Evolutionary conservation across 2,888 invertebrate species (phyloP).

Genomic region (Stenolophus ochropezus): DNA sequence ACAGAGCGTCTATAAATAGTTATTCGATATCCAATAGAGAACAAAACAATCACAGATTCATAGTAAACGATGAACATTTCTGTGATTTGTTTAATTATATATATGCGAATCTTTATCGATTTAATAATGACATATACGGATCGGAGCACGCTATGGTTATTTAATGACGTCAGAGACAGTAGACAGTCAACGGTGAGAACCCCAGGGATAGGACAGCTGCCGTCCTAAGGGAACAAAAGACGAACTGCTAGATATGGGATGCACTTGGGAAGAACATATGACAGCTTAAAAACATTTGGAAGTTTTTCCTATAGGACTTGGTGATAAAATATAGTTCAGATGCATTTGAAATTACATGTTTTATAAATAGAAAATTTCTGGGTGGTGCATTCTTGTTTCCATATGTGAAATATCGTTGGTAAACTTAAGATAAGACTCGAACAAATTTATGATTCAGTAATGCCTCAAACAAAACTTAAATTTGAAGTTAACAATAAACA

Average conservation of each 20-base stretch:
- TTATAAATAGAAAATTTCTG: too few species aligned
- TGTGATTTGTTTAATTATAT: not conserved
- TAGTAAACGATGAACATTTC: not conserved
- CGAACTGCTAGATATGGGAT: not conserved
- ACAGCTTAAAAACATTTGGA: not conserved
- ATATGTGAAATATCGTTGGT: too few species aligned
- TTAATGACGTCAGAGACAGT: constrained; percentile 11
- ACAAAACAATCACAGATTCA: not conserved
- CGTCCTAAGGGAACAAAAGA: constrained; percentile 15
- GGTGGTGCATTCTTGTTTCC: too few species aligned
- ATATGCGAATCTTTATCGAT: not conserved
- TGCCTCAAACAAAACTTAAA: too few species aligned
- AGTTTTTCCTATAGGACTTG: not conserved
- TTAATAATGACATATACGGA: not conserved
- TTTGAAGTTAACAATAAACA: too few species aligned
- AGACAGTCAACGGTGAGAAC: constrained; percentile 7
- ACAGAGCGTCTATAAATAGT: not conserved
- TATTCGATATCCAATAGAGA: not conserved
- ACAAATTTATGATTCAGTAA: too few species aligned
- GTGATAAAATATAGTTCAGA: too few species aligned
- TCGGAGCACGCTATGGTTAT: not conserved
- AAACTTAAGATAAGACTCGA: too few species aligned
- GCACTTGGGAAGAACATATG: not conserved
- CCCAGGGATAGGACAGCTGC: constrained; percentile 11
- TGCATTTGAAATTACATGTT: too few species aligned